Conservation (phyloP, 1,140 invertebrate genomes). For the Drusus annulatus region DNA sequence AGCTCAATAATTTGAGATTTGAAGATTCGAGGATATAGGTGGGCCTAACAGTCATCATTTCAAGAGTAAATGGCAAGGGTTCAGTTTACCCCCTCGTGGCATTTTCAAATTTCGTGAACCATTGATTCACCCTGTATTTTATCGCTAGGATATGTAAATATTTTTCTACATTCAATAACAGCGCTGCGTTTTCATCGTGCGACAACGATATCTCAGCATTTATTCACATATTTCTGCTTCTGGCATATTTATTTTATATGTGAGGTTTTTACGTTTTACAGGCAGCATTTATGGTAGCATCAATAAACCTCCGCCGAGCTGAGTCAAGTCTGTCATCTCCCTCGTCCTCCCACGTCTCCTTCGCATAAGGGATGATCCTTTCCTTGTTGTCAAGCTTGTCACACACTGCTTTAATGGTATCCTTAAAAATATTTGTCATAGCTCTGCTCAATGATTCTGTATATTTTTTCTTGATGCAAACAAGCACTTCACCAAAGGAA, state of each 20-base stretch:
- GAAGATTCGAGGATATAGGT: too few species aligned
- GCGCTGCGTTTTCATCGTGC: conserved; percentile 21
- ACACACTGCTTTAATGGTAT: conserved; percentile 53
- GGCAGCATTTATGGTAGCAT: conserved; percentile 31
- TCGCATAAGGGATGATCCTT: conserved; percentile 49
- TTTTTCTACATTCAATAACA: conserved; percentile 25
- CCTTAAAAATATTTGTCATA: conserved; percentile 46
- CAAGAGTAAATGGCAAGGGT: too few species aligned
- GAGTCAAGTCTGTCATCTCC: conserved; percentile 31
- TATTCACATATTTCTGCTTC: conserved; percentile 28
- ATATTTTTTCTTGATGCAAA: too few species aligned
- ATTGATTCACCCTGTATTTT: background rate
- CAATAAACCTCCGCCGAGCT: conserved; percentile 36
- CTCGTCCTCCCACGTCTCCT: background rate
- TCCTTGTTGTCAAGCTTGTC: conserved; percentile 52
- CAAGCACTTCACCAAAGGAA: too few species aligned
- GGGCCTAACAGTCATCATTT: too few species aligned
- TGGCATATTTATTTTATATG: conserved; percentile 43
- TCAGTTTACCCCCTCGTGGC: too few species aligned
- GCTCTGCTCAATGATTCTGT: conserved; percentile 1
- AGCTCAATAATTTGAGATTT: too few species aligned
- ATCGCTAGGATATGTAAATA: conserved; percentile 22
- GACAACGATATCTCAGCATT: conserved; percentile 33
- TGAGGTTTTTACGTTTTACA: conserved; percentile 37
- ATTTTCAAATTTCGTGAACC: too few species aligned